phyloP scores from a whole-genome alignment of 2,113 vertebrate genomes.

The Upupa epops region DNA sequence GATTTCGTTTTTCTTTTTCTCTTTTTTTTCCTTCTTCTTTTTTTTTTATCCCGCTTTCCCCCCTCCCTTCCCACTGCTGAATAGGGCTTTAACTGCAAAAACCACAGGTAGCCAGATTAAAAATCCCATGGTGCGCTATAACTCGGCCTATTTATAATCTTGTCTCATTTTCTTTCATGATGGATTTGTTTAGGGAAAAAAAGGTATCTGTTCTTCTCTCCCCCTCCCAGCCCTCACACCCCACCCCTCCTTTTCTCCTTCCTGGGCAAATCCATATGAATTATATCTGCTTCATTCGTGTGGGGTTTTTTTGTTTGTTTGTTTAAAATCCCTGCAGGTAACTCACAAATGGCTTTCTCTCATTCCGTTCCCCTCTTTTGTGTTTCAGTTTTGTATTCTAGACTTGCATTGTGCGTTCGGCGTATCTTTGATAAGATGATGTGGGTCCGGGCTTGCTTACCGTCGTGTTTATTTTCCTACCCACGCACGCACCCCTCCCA shows the following conservation, averaged over 20 bases:
- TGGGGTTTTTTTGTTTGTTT: conserved; percentile 43
- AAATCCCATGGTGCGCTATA: conserved; percentile 79
- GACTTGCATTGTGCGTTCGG: conserved; percentile 62
- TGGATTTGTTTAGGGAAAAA: conserved; percentile 75
- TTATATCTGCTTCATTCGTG: conserved; percentile 62
- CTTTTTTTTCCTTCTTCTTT: conserved; percentile 60
- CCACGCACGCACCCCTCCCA: conserved; percentile 69
- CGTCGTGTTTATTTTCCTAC: conserved; percentile 66
- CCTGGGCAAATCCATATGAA: conserved; percentile 76
- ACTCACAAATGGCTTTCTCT: conserved; percentile 66
- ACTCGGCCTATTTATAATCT: conserved; percentile 81
- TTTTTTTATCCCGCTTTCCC: conserved; percentile 30
- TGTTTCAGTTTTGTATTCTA: conserved; percentile 63
- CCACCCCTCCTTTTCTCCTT: conserved; percentile 68
- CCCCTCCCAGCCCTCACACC: conserved; percentile 33
- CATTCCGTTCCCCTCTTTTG: conserved; percentile 45
- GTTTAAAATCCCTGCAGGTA: conserved; percentile 75
- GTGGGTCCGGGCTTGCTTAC: conserved; percentile 60
- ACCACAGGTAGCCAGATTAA: conserved; percentile 85
- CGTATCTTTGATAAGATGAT: conserved; percentile 65
- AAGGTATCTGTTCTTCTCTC: conserved; percentile 72
- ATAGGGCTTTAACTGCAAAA: conserved; percentile 79
- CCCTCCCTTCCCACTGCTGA: conserved; percentile 65
- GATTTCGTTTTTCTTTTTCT: conserved; percentile 65
- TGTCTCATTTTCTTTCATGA: conserved; percentile 82